Conservation (phyloP, 2,888 invertebrate species). For the Ochropleura plecta region DNA sequence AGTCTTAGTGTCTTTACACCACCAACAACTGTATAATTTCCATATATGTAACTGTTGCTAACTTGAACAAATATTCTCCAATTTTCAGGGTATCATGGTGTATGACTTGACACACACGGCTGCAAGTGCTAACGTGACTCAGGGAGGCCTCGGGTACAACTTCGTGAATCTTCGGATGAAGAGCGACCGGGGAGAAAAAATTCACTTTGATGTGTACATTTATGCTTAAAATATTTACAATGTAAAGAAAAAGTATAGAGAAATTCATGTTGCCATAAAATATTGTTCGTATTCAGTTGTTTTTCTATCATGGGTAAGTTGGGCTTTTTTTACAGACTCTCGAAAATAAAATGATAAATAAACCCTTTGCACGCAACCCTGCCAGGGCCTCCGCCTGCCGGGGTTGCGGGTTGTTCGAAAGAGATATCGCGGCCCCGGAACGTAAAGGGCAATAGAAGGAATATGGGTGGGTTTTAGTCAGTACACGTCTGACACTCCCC, state of each 20-base stretch:
- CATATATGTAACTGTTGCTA: neutral
- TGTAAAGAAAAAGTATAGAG: neutral
- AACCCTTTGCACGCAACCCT: no score
- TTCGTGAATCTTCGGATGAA: slow-evolving; percentile 81
- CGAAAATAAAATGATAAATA: no score
- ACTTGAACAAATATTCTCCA: slow-evolving; percentile 20
- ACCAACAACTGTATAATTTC: neutral
- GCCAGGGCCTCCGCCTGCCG: no score
- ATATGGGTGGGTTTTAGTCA: no score
- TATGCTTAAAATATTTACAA: slow-evolving; percentile 70
- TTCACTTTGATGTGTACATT: slow-evolving; percentile 79
- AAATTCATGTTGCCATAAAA: slow-evolving; percentile 3
- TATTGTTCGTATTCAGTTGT: neutral
- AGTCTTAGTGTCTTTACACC: neutral
- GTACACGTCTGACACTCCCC: no score
- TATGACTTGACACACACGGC: slow-evolving; percentile 67
- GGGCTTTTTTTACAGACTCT: no score
- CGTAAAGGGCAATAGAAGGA: no score
- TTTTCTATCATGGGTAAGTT: no score
- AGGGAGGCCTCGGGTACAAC: slow-evolving; percentile 79
- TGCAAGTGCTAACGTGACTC: slow-evolving; percentile 80
- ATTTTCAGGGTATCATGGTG: slow-evolving; percentile 75
- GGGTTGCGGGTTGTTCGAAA: no score
- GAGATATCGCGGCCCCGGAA: no score
- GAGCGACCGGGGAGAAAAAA: slow-evolving; percentile 73